Percentiles rank a stretch among this genome's conserved stretches.
Evolutionary conservation across 2,797 vertebrate species (phyloP).

Genomic region (Silurus lanzhouensis): DNA sequence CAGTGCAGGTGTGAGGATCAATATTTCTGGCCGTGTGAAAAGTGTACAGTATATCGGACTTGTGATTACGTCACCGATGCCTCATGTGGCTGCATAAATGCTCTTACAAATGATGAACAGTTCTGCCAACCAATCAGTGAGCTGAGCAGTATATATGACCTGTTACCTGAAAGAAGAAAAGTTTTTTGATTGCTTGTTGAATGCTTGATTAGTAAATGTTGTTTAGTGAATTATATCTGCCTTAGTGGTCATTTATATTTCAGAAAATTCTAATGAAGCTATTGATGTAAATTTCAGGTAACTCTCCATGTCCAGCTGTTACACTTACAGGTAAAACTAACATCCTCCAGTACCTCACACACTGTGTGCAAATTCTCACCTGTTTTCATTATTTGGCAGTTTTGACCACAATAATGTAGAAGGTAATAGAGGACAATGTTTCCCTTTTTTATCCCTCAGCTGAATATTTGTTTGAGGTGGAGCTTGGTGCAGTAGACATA

Average conservation of each 20-base stretch:
- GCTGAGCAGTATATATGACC: constrained; percentile 1
- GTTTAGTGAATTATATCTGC: no score
- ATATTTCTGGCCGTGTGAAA: no score
- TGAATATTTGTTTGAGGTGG: constrained; percentile 12
- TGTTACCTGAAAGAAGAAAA: neutral
- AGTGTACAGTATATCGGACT: no score
- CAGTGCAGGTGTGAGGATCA: no score
- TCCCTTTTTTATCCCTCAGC: neutral
- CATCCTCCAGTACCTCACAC: neutral
- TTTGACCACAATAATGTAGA: neutral
- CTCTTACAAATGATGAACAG: no score
- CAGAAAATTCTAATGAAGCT: neutral
- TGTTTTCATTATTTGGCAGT: neutral
- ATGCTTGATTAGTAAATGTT: no score
- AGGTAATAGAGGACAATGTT: neutral
- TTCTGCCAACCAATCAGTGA: neutral
- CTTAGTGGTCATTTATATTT: neutral
- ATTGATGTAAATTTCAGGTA: neutral
- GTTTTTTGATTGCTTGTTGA: no score
- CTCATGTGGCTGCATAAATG: constrained; percentile 54
- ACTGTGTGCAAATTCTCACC: neutral
- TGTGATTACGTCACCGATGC: neutral
- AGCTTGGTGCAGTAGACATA: neutral
- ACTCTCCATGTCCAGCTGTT: neutral
- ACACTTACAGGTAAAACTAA: neutral